Evolutionary conservation across 2,113 vertebrate genomes (phyloP).

Genomic region (Notothenia coriiceps): DNA sequence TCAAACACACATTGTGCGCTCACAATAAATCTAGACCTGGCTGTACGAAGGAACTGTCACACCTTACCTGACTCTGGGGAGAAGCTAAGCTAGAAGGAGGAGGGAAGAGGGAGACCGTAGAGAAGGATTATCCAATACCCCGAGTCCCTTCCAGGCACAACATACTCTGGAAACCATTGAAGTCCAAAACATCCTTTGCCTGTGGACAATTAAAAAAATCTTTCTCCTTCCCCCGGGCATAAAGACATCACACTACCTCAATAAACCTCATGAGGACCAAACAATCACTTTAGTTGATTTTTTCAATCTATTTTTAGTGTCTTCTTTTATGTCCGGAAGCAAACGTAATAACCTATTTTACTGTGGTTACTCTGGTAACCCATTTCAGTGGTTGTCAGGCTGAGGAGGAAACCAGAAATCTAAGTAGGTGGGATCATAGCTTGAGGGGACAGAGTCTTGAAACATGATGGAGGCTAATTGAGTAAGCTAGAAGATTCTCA

Average conservation of each 20-base stretch:
- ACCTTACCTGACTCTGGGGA: conserved; percentile 54
- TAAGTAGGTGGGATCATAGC: conserved; percentile 53
- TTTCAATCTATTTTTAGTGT: conserved; percentile 52
- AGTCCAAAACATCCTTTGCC: conserved; percentile 29
- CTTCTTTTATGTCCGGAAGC: conserved; percentile 42
- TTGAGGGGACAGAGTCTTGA: conserved; percentile 33
- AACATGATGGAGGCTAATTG: conserved; percentile 39
- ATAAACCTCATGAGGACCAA: conserved; percentile 37
- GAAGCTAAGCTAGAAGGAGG: conserved; percentile 34
- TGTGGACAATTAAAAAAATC: conserved; percentile 51
- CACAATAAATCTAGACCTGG: conserved; percentile 32
- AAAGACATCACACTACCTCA: conserved; percentile 24
- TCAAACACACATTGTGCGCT: not conserved
- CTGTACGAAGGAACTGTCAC: conserved; percentile 41
- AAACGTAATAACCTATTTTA: conserved; percentile 51
- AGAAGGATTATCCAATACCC: conserved; percentile 46
- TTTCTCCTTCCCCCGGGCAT: conserved; percentile 13
- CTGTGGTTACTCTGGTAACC: conserved; percentile 40
- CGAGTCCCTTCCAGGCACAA: conserved; percentile 38
- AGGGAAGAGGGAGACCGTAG: conserved; percentile 55
- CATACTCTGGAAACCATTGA: conserved; percentile 20
- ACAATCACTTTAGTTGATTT: conserved; percentile 51
- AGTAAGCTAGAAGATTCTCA: conserved; percentile 5
- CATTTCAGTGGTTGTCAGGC: conserved; percentile 48
- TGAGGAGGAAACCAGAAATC: conserved; percentile 30